phyloP scores from a whole-genome alignment of 2,888 invertebrate species.

The Muschampia plurimacula region DNA sequence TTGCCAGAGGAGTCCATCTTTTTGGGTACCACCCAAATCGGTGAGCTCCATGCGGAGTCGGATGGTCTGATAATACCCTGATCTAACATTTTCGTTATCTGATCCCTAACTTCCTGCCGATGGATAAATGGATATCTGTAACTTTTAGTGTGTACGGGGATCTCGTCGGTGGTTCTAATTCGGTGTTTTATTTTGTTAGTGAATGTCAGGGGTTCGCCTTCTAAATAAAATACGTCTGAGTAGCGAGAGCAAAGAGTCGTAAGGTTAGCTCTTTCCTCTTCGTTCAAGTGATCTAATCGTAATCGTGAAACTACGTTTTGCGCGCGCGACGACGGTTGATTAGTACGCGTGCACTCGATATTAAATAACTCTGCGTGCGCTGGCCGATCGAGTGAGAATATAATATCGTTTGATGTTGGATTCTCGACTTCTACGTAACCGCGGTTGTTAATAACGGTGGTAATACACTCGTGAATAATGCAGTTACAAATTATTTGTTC shows the following conservation, averaged over 20 bases:
- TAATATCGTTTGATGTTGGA: constrained; percentile 39
- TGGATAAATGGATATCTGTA: constrained; percentile 40
- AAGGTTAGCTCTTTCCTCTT: constrained; percentile 17
- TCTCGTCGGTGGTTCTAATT: constrained; percentile 35
- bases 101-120: constrained; percentile 36
- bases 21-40: constrained; percentile 42
- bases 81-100: constrained; percentile 41
- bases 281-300: constrained; percentile 18
- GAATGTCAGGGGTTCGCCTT: constrained; percentile 33
- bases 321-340: constrained; percentile 15
- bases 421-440: constrained; percentile 40
- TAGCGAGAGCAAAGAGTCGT: constrained; percentile 10
- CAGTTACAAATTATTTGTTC: constrained; percentile 40
- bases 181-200: constrained; percentile 34
- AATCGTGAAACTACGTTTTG: constrained; percentile 13
- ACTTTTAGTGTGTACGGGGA: constrained; percentile 40
- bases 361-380: constrained; percentile 34
- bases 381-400: constrained; percentile 41
- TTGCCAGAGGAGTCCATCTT: constrained; percentile 37
- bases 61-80: constrained; percentile 40
- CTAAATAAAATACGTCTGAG: constrained; percentile 34
- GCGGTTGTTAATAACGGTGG: constrained; percentile 30
- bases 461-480: constrained; percentile 37
- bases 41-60: constrained; percentile 41
- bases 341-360: constrained; percentile 33